Percentiles rank a stretch among this genome's conserved stretches.
phyloP scores from a whole-genome alignment of 2,113 vertebrate genomes.

The Todiramphus saurophagus region DNA sequence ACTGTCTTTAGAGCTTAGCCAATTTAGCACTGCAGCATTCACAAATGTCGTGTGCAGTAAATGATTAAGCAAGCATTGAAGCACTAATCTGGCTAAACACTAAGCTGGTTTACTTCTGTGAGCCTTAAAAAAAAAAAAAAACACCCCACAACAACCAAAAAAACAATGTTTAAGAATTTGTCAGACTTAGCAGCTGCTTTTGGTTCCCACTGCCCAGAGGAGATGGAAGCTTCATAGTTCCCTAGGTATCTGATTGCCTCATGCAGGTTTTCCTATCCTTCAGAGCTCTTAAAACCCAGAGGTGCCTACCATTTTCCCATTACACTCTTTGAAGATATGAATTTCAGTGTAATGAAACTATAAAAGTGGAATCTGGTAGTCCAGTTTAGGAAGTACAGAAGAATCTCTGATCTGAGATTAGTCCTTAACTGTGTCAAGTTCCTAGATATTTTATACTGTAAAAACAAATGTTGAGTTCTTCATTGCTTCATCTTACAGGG shows the following conservation, averaged over 20 bases:
- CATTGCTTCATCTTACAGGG: background rate
- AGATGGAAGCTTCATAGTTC: background rate
- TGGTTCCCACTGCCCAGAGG: background rate
- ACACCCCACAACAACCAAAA: background rate
- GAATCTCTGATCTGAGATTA: background rate
- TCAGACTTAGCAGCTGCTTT: background rate
- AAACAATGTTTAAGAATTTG: background rate
- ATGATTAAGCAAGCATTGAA: constrained; percentile 32
- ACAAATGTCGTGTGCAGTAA: background rate
- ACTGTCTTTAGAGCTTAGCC: constrained; percentile 40
- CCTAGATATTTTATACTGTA: background rate
- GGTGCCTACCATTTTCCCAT: background rate
- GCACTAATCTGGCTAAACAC: constrained; percentile 45
- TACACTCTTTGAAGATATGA: background rate
- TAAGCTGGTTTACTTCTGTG: constrained; percentile 41
- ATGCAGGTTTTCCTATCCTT: background rate
- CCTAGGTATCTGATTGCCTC: background rate
- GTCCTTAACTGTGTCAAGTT: background rate
- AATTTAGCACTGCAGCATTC: background rate
- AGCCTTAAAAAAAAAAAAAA: background rate
- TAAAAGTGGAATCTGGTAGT: background rate
- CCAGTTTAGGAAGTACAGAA: background rate
- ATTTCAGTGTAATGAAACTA: background rate
- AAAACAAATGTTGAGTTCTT: background rate
- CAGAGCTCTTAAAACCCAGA: background rate